Evolutionary conservation across 2,797 vertebrate genomes (phyloP).

Genomic region (Spinibarbus caldwelli): DNA sequence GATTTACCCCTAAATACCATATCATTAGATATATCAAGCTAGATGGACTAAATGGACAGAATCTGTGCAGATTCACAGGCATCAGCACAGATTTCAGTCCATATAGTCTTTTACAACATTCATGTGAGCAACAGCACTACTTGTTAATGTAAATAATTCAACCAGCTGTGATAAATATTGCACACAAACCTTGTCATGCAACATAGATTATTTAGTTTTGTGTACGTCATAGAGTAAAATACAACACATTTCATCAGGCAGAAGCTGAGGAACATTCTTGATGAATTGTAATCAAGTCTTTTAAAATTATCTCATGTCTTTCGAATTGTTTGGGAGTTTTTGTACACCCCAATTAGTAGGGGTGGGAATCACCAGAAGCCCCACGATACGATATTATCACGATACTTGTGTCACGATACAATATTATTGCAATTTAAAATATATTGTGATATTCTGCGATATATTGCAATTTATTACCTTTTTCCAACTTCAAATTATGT

Average conservation of each 20-base stretch:
- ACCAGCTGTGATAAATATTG: conserved; percentile 52
- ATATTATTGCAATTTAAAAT: no score
- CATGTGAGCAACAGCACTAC: conserved; percentile 35
- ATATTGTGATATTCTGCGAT: no score
- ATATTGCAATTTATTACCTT: no score
- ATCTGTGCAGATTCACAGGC: background rate
- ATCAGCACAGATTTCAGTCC: conserved; percentile 37
- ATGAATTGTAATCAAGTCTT: background rate
- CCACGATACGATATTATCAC: no score
- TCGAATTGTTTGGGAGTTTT: background rate
- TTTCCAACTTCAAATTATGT: no score
- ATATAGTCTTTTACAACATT: conserved; percentile 43
- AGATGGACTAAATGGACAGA: background rate
- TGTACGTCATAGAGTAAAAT: background rate
- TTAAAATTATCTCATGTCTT: background rate
- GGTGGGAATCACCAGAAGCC: no score
- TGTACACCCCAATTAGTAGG: background rate
- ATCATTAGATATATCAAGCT: background rate
- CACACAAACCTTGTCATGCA: conserved; percentile 34
- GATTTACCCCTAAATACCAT: no score
- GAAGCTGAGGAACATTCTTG: background rate
- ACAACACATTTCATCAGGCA: background rate
- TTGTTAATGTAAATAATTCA: conserved; percentile 59
- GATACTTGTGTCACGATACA: no score
- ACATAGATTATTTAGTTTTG: conserved; percentile 20